Evolutionary conservation across 2,888 invertebrate genomes (phyloP), one percentile per base, ranked within the genome.

Genomic region (Conchocele bisecta): DNA sequence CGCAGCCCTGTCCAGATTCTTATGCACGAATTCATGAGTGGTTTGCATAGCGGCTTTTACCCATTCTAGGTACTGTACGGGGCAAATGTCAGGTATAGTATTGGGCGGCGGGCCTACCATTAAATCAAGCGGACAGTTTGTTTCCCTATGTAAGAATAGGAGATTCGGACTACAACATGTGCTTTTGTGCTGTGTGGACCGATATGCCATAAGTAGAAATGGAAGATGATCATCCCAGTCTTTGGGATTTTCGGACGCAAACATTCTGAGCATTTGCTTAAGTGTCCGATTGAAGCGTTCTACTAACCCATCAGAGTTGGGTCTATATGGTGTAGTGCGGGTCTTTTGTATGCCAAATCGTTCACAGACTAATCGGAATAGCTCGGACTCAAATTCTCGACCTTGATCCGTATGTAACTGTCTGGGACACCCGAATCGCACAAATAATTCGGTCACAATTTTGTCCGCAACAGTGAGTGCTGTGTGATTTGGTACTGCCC

Each of bases 201-300:
- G 50, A 48, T 78, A 77, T 24, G 79, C 81, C 37, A 71, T 51
- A 24, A 56, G 29, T 9, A 76, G 20, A 67, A 56, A 68, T 1
- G 67, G 69, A 7, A 78, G 37, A 35, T 75, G 61, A 51, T 67
- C 63, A 41, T 79, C 81, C 76, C 79, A 81, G 29, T 75, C 72
- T n/a, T 37, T 54, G 11, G 46, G 71, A 57, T 69, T 64, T 37
- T 72, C 59, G 44, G 33, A 28, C 11, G 41, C 33, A 53, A 35
- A 64, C 15, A 46, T 26, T 5, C 35, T 53, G n/a, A 78, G 46
- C 73, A 76, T 70, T 28, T 53, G 33, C 11, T 56, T 20, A 3
- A 77, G 15, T 5, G 73, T 73, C 9, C 64, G 42, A 48, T 76
- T 79, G 9, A 59, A 69, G n/a, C 69, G 39, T 59, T 79, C 73